Base-by-base conservation (phyloP, 2,113 vertebrate species). In the Strigops habroptila region DNA sequence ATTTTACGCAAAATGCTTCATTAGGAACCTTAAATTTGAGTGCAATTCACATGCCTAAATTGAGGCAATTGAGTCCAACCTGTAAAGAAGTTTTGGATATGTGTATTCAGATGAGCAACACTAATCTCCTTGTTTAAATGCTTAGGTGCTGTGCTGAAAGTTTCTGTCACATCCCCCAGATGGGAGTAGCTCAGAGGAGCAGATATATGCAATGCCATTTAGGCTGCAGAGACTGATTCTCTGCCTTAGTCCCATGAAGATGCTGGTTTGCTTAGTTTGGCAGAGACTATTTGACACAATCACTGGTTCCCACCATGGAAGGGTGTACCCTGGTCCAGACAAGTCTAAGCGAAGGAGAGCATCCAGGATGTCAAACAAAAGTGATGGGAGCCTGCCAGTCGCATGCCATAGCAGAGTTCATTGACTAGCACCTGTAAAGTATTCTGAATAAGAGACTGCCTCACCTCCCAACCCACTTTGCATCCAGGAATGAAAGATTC, bases 131-230 rank as follows among this genome's bases (percentile, higher is more conserved):
- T 59, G 15, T 46, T 69, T 41, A 74, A 84, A 68, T 27, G 21
- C 18, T 64, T 62, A 35, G 21, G 3, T 51, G 28, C 7, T 67
- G 37, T 19, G 3, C 18, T 64, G n/a, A 74, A 92, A 48, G 17
- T 28, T 89, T 74, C 59, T 91, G 33, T 84, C 53, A 5, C 21
- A 8, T n/a, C 37, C 23, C 33, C 44, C 24, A 9, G 25, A 30
- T 43, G n/a, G n/a, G 31, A 63, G 8, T 27, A 25, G 46, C 35
- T 67, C 63, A 84, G 41, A n/a, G 51, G 25, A 49, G 16, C 24
- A 49, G 24, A 5, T 37, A 14, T 0, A 3, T 6, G 43, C 10
- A 4, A 3, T 25, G 18, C 7, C 33, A 4, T 10, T 46, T 30
- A 19, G 14, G 30, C 27, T 53, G 37, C 71, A 59, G 77, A 37